These are phyloP conservation scores for Labeo catla DNA, from an alignment of 2,113 vertebrate genomes.

Conservation along the genomic window DNA sequence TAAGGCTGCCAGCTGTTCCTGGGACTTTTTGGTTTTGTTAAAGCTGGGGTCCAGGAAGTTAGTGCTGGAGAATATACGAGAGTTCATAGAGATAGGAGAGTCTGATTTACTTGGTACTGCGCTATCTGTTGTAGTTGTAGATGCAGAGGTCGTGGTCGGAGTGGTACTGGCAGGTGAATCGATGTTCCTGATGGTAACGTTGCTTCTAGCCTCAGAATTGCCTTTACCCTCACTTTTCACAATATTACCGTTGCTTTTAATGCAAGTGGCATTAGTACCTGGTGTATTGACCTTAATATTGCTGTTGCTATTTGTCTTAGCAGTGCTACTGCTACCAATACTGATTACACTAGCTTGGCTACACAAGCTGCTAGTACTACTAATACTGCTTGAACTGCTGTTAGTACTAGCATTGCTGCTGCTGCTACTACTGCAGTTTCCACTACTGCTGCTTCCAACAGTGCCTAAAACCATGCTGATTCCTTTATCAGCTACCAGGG, in stretches of 20 bases:
- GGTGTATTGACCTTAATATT: constrained; percentile 29
- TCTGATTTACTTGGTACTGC: constrained; percentile 64
- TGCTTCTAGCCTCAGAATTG: constrained; percentile 57
- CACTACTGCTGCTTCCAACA: constrained; percentile 73
- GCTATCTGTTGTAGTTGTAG: constrained; percentile 14
- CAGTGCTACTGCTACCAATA: constrained; percentile 61
- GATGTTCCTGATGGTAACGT: constrained; percentile 29
- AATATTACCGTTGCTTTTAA: constrained; percentile 22
- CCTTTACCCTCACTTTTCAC: constrained; percentile 48
- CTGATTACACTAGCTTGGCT: constrained; percentile 70
- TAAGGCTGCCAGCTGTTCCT: constrained; percentile 88
- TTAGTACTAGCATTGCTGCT: constrained; percentile 56
- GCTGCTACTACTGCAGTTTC: constrained; percentile 64
- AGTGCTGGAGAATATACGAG: constrained; percentile 71
- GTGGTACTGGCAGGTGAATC: constrained; percentile 41
- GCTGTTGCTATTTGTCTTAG: constrained; percentile 58
- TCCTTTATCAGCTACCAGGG: constrained; percentile 77
- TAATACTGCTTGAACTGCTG: constrained; percentile 55
- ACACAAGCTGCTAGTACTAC: constrained; percentile 54
- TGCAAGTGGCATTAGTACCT: constrained; percentile 37
- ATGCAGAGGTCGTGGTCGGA: constrained; percentile 40
- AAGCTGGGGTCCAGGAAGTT: constrained; percentile 83
- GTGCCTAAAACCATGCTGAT: constrained; percentile 75
- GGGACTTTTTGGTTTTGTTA: constrained; percentile 96
- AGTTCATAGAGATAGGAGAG: constrained; percentile 72